Percentiles rank a stretch among this genome's conserved stretches.
Evolutionary conservation across 2,113 vertebrate species (phyloP).

Genomic region (Notechis scutatus): DNA sequence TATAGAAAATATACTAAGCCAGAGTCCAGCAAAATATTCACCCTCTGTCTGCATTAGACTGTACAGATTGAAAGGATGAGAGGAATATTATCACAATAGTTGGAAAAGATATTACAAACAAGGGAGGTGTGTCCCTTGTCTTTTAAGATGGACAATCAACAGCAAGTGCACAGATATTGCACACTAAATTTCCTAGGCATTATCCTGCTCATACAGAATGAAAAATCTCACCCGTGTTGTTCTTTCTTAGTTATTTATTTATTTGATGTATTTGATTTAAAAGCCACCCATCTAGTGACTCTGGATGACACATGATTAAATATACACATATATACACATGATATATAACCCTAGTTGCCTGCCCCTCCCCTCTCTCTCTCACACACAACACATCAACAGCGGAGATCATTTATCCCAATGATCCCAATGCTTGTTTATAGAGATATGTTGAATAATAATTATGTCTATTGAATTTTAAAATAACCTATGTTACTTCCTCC

Average conservation of each 20-base stretch:
- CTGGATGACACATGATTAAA: background rate
- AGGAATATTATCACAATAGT: background rate
- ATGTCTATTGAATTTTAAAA: background rate
- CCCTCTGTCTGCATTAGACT: background rate
- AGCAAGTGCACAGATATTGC: background rate
- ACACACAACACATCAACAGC: background rate
- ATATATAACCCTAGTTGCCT: background rate
- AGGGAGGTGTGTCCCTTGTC: background rate
- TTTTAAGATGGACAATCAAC: background rate
- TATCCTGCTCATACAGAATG: background rate
- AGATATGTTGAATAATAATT: background rate
- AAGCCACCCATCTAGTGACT: background rate
- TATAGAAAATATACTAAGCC: background rate
- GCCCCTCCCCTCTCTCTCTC: too few relatives aligned
- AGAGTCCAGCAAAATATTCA: background rate
- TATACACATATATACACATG: background rate
- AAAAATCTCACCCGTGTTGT: background rate
- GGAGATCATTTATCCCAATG: background rate
- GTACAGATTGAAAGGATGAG: background rate
- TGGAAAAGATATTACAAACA: background rate
- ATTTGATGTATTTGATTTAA: background rate
- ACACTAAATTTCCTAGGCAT: background rate
- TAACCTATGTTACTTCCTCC: background rate
- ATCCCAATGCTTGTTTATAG: background rate
- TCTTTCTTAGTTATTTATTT: background rate